These are phyloP conservation scores for Petrocephalus zakoni DNA, from an alignment of 2,113 vertebrate genomes.

Conservation along the genomic window DNA sequence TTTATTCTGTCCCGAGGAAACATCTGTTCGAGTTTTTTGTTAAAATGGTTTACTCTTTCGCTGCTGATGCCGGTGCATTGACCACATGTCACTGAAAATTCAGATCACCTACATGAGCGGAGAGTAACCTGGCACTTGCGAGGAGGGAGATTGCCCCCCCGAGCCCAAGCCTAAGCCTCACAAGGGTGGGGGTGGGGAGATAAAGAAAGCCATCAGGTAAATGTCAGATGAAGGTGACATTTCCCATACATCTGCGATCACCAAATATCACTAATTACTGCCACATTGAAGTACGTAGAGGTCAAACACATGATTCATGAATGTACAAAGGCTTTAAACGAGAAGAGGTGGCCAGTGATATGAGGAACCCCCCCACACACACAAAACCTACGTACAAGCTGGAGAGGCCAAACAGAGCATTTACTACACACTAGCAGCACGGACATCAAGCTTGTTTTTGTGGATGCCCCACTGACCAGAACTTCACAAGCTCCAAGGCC, in stretches of 20 bases:
- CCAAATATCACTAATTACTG: background rate
- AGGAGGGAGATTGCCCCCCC: background rate
- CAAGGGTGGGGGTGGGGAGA: too few relatives aligned
- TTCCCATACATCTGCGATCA: background rate
- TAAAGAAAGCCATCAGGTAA: background rate
- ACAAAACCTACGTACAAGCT: background rate
- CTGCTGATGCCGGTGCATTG: background rate
- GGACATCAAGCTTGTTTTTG: background rate
- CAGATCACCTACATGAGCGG: background rate
- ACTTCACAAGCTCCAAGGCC: background rate
- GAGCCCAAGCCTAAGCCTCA: background rate
- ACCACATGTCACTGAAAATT: background rate
- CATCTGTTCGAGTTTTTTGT: background rate
- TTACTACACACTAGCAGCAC: background rate
- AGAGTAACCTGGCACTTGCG: background rate
- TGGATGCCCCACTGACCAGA: background rate
- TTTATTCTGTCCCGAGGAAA: background rate
- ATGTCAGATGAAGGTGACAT: conserved; percentile 1
- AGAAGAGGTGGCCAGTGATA: background rate
- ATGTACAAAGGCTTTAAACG: background rate
- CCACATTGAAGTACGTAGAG: background rate
- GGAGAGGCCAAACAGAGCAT: background rate
- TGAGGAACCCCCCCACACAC: background rate
- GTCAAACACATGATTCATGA: background rate
- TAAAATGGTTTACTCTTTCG: background rate